Conservation (phyloP, 2,888 invertebrate species). For the Tridacna gigas region DNA sequence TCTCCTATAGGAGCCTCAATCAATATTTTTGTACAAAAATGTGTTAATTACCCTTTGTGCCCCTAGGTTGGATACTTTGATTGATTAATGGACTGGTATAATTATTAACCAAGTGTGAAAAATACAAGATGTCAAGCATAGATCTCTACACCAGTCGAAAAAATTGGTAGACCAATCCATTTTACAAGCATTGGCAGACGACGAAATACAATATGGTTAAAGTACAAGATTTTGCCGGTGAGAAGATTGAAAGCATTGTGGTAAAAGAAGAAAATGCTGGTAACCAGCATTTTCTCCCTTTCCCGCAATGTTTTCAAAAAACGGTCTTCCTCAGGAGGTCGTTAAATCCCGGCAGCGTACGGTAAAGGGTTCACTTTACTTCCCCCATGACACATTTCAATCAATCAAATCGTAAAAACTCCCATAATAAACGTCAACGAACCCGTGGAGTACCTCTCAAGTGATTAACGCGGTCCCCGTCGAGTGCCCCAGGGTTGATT, state of each 20-base stretch:
- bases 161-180: too few species aligned
- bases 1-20: slow-evolving; percentile 4
- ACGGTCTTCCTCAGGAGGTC: too few species aligned
- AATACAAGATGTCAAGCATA: slow-evolving; percentile 57
- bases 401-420: slow-evolving; percentile 44
- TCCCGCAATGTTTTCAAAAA: too few species aligned
- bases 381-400: slow-evolving; percentile 44
- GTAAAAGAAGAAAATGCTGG: too few species aligned
- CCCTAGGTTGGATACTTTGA: slow-evolving; percentile 31
- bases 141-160: background rate
- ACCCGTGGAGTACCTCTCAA: slow-evolving; percentile 32
- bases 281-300: too few species aligned
- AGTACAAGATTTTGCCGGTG: too few species aligned
- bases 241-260: background rate
- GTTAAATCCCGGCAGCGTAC: too few species aligned
- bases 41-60: slow-evolving; percentile 47
- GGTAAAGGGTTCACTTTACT: too few species aligned
- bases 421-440: slow-evolving; percentile 9
- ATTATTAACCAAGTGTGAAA: slow-evolving; percentile 46
- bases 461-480: slow-evolving; percentile 53
- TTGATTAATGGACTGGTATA: slow-evolving; percentile 50
- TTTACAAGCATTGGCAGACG: too few species aligned
- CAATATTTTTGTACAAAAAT: slow-evolving; percentile 25
- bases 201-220: too few species aligned
- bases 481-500: slow-evolving; percentile 61